Evolutionary conservation across 2,797 vertebrate species (phyloP), one percentile per base, ranked within the genome.

Genomic region (Sphenodon punctatus): DNA sequence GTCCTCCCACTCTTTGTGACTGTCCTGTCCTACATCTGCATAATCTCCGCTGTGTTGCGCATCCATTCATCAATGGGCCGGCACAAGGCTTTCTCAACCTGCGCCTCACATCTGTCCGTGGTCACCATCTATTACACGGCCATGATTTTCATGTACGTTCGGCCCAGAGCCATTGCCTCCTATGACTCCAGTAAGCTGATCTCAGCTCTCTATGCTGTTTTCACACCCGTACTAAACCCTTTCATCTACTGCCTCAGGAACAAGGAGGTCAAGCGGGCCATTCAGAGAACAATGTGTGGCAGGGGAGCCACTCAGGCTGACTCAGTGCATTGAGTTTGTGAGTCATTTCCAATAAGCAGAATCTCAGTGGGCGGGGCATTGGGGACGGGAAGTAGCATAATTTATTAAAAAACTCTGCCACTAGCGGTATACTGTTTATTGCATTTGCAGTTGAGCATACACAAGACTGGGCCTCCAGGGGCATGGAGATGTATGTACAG

Each of bases 61-160:
- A 88, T 90, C 43, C 70, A 84, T 14, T 88, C 89, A 25, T 46
- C 58, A 39, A 80, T 87, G 34, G 82, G 85, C 43, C 86, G 80
- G 15, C 75, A 75, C 61, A 92, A 91, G 60, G 87, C 88, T 43
- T 93, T 93, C 79, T 93, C 87, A 12, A 93, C 87, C 15, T 91
- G 83, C 76, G 83, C 81, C 8, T 90, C 80, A n/a, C 85, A 87
- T 42, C 88, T 93, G 61, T 75, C 82, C 10, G 71, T 85, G 36
- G 88, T 89, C 22, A 69, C 65, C 20, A 85, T 91, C 72, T 93
- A 90, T 77, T 89, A 89, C 38, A 87, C 80, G 46, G 86, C 89
- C 49, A 89, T 89, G 65, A 86, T 92, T 64, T 91, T 90, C 43
- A 90, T 88, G 71, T 92, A 89, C 32, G 88, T 70, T 19, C 27